phyloP scores from a whole-genome alignment of 1,140 invertebrate species.

The Chionoecetes opilio region DNA sequence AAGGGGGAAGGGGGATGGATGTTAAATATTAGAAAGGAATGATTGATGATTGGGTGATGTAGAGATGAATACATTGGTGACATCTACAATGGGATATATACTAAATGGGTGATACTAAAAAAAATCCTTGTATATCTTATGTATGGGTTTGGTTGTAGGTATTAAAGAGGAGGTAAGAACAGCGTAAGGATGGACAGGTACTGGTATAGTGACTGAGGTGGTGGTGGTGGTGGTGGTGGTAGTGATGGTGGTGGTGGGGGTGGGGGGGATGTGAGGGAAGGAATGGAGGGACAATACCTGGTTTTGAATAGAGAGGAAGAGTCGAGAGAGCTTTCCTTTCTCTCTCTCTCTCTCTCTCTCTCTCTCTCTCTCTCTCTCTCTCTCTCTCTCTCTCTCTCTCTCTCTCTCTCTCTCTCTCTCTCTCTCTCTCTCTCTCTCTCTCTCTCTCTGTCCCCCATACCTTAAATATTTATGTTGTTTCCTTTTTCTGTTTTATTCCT shows the following conservation, averaged over 20 bases:
- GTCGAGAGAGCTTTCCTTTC: conserved; percentile 16
- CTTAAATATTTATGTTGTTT: too few species aligned
- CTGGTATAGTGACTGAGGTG: background rate
- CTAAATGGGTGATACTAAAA: too few species aligned
- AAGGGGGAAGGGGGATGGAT: too few species aligned
- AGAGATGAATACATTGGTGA: too few species aligned
- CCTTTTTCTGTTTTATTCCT: too few species aligned
- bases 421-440: background rate
- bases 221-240: background rate
- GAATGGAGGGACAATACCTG: background rate
- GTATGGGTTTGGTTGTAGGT: too few species aligned
- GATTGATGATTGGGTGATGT: too few species aligned
- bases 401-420: conserved; percentile 21
- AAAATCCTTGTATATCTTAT: too few species aligned
- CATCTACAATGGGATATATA: too few species aligned
- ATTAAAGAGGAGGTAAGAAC: background rate
- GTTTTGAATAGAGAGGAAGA: conserved; percentile 10
- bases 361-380: background rate
- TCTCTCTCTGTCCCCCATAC: background rate
- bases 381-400: background rate
- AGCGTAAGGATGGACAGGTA: background rate
- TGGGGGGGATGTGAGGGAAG: background rate
- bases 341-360: background rate
- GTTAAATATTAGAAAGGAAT: too few species aligned
- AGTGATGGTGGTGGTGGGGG: background rate